Conservation (phyloP, 2,113 vertebrate genomes). For the Castor canadensis region DNA sequence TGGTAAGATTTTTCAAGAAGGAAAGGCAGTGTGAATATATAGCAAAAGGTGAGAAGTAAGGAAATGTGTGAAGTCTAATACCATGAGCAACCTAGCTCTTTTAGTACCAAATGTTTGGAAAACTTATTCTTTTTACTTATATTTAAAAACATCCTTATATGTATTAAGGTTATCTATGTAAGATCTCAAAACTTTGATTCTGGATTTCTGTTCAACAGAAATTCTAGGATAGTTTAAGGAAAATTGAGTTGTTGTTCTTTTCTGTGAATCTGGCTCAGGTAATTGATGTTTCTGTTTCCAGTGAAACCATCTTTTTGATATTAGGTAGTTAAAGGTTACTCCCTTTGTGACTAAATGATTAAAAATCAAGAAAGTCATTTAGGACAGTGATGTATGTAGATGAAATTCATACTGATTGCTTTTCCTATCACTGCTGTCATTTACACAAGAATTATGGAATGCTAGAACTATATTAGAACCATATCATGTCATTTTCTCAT, state of each 20-base stretch:
- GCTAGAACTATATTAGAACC: neutral
- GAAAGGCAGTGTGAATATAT: constrained; percentile 7
- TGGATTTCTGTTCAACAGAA: neutral
- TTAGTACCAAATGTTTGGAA: neutral
- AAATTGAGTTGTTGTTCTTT: neutral
- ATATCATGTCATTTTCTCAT: neutral
- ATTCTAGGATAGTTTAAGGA: neutral
- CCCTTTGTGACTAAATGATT: neutral
- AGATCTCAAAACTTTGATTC: neutral
- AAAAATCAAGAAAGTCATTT: neutral
- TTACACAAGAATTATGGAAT: neutral
- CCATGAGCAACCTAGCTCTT: neutral
- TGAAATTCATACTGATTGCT: neutral
- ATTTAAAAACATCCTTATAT: neutral
- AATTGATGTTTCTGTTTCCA: neutral
- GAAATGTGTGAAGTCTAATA: neutral
- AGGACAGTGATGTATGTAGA: neutral
- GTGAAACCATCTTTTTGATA: neutral
- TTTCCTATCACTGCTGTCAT: neutral
- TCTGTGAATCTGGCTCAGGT: neutral
- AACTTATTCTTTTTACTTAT: neutral
- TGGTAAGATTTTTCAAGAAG: constrained; percentile 10
- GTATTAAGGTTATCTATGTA: neutral
- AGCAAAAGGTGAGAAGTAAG: neutral
- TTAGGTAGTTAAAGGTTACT: neutral